Evolutionary conservation across 2,888 invertebrate genomes (phyloP), one percentile per base, ranked within the genome.

Genomic region (Vesta saturnalis): DNA sequence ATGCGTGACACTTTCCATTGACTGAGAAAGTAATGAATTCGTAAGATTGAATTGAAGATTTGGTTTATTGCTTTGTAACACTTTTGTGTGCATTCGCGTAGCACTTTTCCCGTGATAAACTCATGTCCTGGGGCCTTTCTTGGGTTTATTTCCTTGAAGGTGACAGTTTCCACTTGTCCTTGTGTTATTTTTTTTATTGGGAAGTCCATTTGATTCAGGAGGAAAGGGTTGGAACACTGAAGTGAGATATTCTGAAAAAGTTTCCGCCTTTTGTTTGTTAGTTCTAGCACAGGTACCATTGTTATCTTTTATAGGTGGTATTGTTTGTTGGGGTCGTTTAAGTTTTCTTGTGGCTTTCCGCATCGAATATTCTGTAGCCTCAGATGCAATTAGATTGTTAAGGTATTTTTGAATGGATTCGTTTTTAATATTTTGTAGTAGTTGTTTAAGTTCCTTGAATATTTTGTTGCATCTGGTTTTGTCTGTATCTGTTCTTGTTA

Each of bases 371-470:
- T 56, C 55, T n/a, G 18, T 52, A n/a, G 21, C 23, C n/a, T 64
- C 15, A 14, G 52, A 30, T 19, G 64, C 19, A 14, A 63, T 47
- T 35, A 63, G 47, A 23, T 54, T 46, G 52, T 63, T 43, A 23
- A 67, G 49, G 43, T 63, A 67, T 14, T 58, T 52, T 57, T 64
- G 35, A 15, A 64, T 21, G 4, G 39, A 18, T n/a, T 64, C 19
- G 19, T 64, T 49, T 58, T 64, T 70, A 12, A 35, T 1, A 3
- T 19, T 16, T 15, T 43, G 18, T 12, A 71, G 64, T n/a, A 69
- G 4, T 23, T 57, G 55, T 68, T 73, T 69, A 18, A 71, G 63
- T 47, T 67, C 69, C 23, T 60, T 54, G 5, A 47, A 54, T 5
- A 52, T 67, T 58, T 58, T 72, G 60, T 74, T 74, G 10, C 65